A percentile compares a stretch with the other conserved stretches of the same genome.
Conservation (phyloP, 2,113 vertebrate genomes). For the Scolopax mira region DNA sequence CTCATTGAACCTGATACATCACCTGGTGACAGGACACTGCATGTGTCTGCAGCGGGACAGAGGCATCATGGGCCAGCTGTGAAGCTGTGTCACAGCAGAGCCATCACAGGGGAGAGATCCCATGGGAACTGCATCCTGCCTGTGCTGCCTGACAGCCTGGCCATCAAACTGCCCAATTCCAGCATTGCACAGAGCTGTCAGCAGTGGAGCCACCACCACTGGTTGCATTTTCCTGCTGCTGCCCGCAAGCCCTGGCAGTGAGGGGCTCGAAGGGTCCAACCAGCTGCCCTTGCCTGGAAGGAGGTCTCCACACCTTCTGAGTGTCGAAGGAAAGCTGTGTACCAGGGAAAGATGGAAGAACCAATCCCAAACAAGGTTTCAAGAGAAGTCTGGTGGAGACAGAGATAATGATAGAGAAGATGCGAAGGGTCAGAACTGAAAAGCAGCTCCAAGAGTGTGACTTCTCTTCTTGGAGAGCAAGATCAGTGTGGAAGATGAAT, state of each 20-base stretch:
- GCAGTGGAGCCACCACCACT: fast-evolving
- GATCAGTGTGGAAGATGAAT: neutral
- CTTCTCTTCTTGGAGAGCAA: neutral
- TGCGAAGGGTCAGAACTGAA: neutral
- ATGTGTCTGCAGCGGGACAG: neutral
- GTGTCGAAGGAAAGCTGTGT: neutral
- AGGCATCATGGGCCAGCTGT: neutral
- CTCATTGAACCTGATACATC: neutral
- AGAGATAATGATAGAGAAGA: neutral
- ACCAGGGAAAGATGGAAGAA: neutral
- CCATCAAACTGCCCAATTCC: neutral
- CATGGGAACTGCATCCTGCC: neutral
- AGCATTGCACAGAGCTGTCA: neutral
- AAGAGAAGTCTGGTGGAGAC: neutral
- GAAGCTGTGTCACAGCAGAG: neutral
- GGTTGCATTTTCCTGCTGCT: neutral
- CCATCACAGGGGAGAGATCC: neutral
- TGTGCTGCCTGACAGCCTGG: neutral
- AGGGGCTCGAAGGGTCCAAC: neutral
- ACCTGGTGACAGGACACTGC: neutral
- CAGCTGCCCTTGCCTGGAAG: neutral
- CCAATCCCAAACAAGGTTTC: neutral
- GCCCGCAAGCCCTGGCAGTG: neutral
- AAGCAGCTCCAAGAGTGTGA: neutral
- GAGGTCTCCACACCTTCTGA: neutral